Base-by-base conservation (phyloP, 2,888 invertebrate genomes). In the Pachycephus smyrnensis region DNA sequence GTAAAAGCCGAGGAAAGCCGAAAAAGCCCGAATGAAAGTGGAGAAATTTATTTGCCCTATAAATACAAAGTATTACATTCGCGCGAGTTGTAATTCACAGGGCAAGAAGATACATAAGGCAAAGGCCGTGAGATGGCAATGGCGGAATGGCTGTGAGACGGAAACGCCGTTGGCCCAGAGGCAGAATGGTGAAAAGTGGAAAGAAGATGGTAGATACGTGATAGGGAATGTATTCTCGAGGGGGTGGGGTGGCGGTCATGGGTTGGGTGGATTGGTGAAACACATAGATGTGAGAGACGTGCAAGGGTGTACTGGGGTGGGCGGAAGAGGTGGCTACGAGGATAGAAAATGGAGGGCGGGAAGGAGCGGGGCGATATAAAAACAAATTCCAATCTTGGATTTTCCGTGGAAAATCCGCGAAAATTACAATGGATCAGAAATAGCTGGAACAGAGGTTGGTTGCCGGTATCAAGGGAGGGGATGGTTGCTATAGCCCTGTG, bases 11-110 rank as follows among this genome's bases (percentile, higher is more conserved):
- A 40, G 40, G 15, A 40, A 40, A 40, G 40, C 40, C 40, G 40
- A 40, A 40, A 15, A 15, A 40, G 40, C 15, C 40, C 40, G 40
- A 40, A 40, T 40, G 40, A 6, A 40, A 40, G 15, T 40, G 40
- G 40, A 15, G 6, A 81, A 83, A 84, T 84, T 84, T 81, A 84
- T 83, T 83, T 80, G 76, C 79, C 82, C 83, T 83, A 82, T 84
- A 84, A 82, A 83, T 82, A 84, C 81, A 78, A 82, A 82, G 80
- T 80, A 82, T 82, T 80, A 81, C 81, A 82, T 82, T 80, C 83
- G 82, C 82, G 81, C 82, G 82, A 80, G 75, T 78, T 77, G 78
- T 80, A 81, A 69, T 69, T 32, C 69, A 69, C 69, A 15, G n/a
- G 30, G 15, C 69, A 40, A 40, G 40, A 15, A 40, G 40, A 40